Percentiles rank a stretch among this genome's conserved stretches.
Evolutionary conservation across 2,888 invertebrate species (phyloP).

Genomic region (Ochropleura plecta): DNA sequence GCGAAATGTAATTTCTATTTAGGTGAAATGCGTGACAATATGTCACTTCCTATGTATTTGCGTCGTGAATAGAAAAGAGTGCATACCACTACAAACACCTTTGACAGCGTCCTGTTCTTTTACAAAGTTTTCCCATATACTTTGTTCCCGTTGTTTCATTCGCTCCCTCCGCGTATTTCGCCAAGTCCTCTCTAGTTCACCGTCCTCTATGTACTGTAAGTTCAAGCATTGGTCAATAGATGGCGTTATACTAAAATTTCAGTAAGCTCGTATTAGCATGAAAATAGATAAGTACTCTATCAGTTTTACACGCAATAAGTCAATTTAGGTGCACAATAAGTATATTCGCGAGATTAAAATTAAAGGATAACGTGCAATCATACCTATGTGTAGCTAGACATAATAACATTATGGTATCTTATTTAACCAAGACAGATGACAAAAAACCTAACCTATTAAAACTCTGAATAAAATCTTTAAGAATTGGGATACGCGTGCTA

Average conservation of each 20-base stretch:
- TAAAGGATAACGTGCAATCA: no score
- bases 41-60: background rate
- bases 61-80: background rate
- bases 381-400: no score
- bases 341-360: background rate
- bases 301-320: background rate
- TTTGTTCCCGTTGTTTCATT: conserved; percentile 82
- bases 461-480: background rate
- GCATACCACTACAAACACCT: conserved; percentile 75
- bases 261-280: background rate
- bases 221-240: conserved; percentile 32
- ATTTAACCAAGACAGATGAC: conserved; percentile 18
- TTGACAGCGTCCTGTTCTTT: conserved; percentile 82
- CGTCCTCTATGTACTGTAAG: conserved; percentile 80
- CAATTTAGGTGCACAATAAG: background rate
- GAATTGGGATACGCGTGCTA: background rate
- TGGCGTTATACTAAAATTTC: conserved; percentile 15
- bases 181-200: conserved; percentile 83
- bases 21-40: no score
- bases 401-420: no score
- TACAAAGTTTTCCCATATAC: conserved; percentile 86
- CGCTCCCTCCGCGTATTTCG: conserved; percentile 80
- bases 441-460: background rate
- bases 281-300: background rate
- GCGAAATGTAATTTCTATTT: no score